These are phyloP conservation scores for Oryzias dopingdopingensis DNA, from an alignment of 2,797 vertebrate genomes.

Conservation along the genomic window DNA sequence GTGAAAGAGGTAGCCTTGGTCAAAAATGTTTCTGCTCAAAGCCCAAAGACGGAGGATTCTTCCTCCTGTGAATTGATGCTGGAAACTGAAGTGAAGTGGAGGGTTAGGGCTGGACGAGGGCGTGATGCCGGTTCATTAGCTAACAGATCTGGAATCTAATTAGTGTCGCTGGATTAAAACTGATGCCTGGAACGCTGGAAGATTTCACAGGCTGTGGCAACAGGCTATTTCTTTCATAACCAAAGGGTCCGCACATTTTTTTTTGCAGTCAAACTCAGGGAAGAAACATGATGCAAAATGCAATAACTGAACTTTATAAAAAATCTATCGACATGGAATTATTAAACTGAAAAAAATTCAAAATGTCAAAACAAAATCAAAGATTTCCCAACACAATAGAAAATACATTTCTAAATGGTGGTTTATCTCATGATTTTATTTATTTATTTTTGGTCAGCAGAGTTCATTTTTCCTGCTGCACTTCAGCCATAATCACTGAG, in stretches of 20 bases:
- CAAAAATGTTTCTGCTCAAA: conserved; percentile 43
- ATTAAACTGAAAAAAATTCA: too few species aligned
- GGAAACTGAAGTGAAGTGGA: conserved; percentile 7
- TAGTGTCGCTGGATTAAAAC: conserved; percentile 30
- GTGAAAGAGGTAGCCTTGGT: conserved; percentile 14
- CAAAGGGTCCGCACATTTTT: not conserved
- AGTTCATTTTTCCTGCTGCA: too few species aligned
- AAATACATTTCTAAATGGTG: too few species aligned
- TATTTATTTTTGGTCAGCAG: too few species aligned
- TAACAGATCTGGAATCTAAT: conserved; percentile 30
- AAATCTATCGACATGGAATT: too few species aligned
- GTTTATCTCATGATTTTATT: too few species aligned
- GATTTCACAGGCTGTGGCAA: too few species aligned
- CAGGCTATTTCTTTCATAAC: not conserved
- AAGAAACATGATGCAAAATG: not conserved
- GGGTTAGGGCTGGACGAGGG: not conserved
- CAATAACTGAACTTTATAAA: too few species aligned
- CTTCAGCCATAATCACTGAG: too few species aligned
- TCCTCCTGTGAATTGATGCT: conserved; percentile 19
- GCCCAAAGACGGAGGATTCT: conserved; percentile 27
- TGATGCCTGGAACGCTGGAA: conserved; percentile 19
- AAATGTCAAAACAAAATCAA: too few species aligned
- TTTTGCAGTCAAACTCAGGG: not conserved
- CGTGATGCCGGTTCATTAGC: conserved; percentile 11
- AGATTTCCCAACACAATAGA: too few species aligned